Evolutionary conservation across 2,888 invertebrate genomes (phyloP).

Genomic region (Anoplius nigerrimus): DNA sequence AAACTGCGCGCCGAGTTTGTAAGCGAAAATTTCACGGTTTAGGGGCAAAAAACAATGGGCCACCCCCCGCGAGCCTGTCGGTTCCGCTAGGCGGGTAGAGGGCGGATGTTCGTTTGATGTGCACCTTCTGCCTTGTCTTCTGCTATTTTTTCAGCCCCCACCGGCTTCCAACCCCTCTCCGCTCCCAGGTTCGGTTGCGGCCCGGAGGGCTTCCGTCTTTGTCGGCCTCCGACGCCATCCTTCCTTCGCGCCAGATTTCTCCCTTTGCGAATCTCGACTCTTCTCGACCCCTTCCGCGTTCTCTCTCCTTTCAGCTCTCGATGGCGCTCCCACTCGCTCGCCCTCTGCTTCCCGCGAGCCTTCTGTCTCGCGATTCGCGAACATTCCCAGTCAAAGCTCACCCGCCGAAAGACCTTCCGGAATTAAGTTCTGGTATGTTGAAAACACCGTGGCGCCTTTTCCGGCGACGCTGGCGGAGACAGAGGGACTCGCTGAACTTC

Average conservation of each 20-base stretch:
- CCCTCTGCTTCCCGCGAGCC: too few species aligned
- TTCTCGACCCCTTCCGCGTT: too few species aligned
- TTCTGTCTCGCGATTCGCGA: background rate
- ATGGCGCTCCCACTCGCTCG: too few species aligned
- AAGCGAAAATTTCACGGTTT: slow-evolving; percentile 64
- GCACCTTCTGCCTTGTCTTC: slow-evolving; percentile 1
- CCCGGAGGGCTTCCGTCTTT: too few species aligned
- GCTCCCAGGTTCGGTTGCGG: too few species aligned
- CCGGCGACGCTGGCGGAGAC: background rate
- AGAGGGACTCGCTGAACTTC: background rate
- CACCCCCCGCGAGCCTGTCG: background rate
- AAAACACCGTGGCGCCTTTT: background rate
- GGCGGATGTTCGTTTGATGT: slow-evolving; percentile 29
- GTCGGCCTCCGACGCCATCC: too few species aligned
- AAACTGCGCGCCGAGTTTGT: slow-evolving; percentile 63
- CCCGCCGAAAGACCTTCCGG: background rate
- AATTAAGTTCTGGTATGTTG: slow-evolving; percentile 10
- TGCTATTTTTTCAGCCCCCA: slow-evolving; percentile 1
- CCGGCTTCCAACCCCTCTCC: too few species aligned
- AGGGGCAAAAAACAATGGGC: slow-evolving; percentile 59
- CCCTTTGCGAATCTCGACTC: too few species aligned
- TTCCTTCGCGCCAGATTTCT: too few species aligned
- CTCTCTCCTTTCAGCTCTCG: too few species aligned
- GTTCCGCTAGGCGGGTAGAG: too few species aligned
- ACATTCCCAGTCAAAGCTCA: background rate